Evolutionary conservation across 2,113 vertebrate genomes (phyloP), one percentile per base, ranked within the genome.

Genomic region (Marmota monax): DNA sequence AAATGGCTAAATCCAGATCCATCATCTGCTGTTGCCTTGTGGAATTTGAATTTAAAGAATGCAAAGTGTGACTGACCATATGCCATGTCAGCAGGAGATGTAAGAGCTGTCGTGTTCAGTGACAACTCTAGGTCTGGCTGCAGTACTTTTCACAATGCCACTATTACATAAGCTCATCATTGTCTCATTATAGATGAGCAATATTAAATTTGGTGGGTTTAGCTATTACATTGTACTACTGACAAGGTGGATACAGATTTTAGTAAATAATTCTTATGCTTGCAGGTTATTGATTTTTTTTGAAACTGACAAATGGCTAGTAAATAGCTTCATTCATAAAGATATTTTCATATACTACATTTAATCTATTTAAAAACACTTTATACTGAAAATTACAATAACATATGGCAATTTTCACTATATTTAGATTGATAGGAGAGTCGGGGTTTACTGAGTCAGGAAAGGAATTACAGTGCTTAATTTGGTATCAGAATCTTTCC

Each of bases 361-460:
- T 88, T 69, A 95, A 84, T 82, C 37, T 88, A 39, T 69, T 96
- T 83, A 53, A 78, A 51, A 95, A 69, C 53, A 88, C 67, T 20
- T 80, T 45, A 91, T 65, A 58, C 13, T 95, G 82, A 74, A 78
- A 88, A 69, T 79, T 96, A 88, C 93, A 83, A 82, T 87, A 97
- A 94, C 84, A 93, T 14, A 25, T 39, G 53, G 22, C n/a, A 88
- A 74, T 96, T 96, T 96, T 67, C 37, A 48, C 73, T 90, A 22
- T 95, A 70, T 72, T 72, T 94, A 88, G 23, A 82, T 96, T 1
- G 2, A 23, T 91, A 56, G 56, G 74, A 94, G 53, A 78, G 56
- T 72, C 16, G 91, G 16, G 22, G 39, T 56, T 95, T 77, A 58
- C 37, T 84, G 92, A 93, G 51, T 51, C 53, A 76, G 85, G 42